Percentiles rank a stretch among this genome's conserved stretches.
Evolutionary conservation across 2,888 invertebrate species (phyloP).

Genomic region (Frankliniella fusca): DNA sequence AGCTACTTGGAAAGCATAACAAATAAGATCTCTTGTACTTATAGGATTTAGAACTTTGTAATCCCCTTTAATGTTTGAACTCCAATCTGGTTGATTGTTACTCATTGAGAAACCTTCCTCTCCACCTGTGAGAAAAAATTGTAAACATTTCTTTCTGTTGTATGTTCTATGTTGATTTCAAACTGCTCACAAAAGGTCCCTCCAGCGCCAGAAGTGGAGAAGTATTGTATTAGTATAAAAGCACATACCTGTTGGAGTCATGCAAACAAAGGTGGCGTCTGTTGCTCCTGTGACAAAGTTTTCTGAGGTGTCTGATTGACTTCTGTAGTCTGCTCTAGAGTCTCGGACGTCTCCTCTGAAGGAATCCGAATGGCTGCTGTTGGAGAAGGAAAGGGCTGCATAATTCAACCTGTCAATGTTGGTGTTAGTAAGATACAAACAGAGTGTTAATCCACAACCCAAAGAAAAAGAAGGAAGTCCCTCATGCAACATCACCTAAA

Average conservation of each 20-base stretch:
- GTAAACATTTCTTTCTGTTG: too few species aligned
- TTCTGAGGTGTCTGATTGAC: conserved; percentile 1
- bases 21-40: conserved; percentile 76
- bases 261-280: background rate
- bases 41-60: conserved; percentile 67
- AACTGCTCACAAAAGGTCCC: too few species aligned
- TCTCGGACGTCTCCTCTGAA: conserved; percentile 2
- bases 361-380: conserved; percentile 29
- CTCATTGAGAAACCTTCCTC: conserved; percentile 46
- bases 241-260: conserved; percentile 2
- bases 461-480: background rate
- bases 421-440: conserved; percentile 1
- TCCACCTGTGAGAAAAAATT: background rate
- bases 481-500: too few species aligned
- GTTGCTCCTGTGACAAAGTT: background rate
- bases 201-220: too few species aligned
- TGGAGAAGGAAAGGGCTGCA: conserved; percentile 28
- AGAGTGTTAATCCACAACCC: conserved; percentile 3
- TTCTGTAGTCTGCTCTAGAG: conserved; percentile 2
- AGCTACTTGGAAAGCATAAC: conserved; percentile 90
- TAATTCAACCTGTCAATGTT: conserved; percentile 25
- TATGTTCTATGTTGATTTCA: background rate
- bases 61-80: conserved; percentile 74
- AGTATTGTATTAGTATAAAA: too few species aligned
- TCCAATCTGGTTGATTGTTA: conserved; percentile 69